A percentile compares a stretch with the other conserved stretches of the same genome.
These are phyloP conservation scores for Denticeps clupeoides DNA, from an alignment of 2,797 vertebrate genomes.

Conservation along the genomic window DNA sequence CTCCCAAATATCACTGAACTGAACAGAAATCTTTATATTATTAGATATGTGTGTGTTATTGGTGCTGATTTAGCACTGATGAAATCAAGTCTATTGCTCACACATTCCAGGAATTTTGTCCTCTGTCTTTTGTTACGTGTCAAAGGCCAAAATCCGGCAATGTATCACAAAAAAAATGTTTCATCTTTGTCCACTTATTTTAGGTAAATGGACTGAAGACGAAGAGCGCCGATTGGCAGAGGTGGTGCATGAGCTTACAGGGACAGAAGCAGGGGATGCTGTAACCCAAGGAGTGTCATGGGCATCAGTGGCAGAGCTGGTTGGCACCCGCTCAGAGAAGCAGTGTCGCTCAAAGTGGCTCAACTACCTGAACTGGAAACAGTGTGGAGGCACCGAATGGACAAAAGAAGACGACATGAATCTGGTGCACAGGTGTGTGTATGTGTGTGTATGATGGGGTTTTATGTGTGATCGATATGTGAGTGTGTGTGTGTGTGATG, in stretches of 20 bases:
- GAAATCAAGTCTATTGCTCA: too few relatives aligned
- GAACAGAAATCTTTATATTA: too few relatives aligned
- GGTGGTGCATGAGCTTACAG: slow-evolving; percentile 92
- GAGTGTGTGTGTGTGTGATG: not conserved
- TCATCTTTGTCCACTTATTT: not conserved
- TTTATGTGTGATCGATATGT: not conserved
- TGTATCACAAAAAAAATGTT: too few relatives aligned
- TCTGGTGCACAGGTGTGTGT: slow-evolving; percentile 56
- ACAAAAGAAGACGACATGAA: slow-evolving; percentile 95
- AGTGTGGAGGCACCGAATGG: slow-evolving; percentile 96
- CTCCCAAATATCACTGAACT: not conserved
- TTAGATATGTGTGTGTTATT: too few relatives aligned
- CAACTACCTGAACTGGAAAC: slow-evolving; percentile 99
- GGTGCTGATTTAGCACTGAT: too few relatives aligned
- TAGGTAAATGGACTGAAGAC: slow-evolving; percentile 98
- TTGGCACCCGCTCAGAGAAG: slow-evolving; percentile 92
- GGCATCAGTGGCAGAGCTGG: slow-evolving; percentile 87
- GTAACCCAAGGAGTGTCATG: slow-evolving; percentile 95
- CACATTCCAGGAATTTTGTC: too few relatives aligned
- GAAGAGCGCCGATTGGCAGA: slow-evolving; percentile 86
- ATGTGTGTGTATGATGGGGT: slow-evolving; percentile 54
- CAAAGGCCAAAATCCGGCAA: too few relatives aligned
- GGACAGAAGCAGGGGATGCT: slow-evolving; percentile 81
- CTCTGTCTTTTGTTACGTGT: too few relatives aligned
- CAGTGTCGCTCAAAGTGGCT: slow-evolving; percentile 98